Evolutionary conservation across 1,140 invertebrate genomes (phyloP).

Genomic region (Sinella curviseta): DNA sequence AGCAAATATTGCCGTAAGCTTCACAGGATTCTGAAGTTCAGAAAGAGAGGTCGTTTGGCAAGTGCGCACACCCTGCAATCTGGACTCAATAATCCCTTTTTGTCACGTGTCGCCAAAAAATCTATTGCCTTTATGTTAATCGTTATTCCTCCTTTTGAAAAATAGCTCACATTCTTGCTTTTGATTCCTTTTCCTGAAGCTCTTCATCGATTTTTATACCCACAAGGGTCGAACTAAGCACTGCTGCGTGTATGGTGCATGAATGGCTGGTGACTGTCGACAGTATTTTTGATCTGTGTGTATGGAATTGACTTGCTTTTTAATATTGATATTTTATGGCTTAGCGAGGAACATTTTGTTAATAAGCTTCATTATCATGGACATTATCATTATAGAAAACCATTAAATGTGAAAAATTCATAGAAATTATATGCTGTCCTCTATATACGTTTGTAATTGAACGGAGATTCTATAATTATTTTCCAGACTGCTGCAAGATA

Average conservation of each 20-base stretch:
- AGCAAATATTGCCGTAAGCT: background rate
- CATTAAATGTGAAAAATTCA: background rate
- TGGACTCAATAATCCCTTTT: constrained; percentile 5
- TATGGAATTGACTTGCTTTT: background rate
- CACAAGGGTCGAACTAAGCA: no score
- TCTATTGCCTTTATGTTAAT: background rate
- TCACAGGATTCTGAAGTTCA: background rate
- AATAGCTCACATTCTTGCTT: background rate
- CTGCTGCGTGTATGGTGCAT: background rate
- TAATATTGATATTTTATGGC: background rate
- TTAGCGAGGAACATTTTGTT: background rate
- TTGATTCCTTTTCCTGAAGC: no score
- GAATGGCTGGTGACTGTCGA: background rate
- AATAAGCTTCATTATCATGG: background rate
- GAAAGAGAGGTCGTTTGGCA: background rate
- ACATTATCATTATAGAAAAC: background rate
- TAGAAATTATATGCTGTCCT: background rate
- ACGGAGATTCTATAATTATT: background rate
- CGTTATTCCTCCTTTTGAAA: background rate
- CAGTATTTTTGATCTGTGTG: background rate
- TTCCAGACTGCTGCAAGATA: background rate
- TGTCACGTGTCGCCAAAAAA: constrained; percentile 8
- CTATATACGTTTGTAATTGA: background rate
- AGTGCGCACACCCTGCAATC: background rate
- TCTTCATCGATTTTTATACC: no score